Percentiles rank a stretch among this genome's conserved stretches.
Conservation (phyloP, 2,888 invertebrate genomes). For the Torymus texanus region DNA sequence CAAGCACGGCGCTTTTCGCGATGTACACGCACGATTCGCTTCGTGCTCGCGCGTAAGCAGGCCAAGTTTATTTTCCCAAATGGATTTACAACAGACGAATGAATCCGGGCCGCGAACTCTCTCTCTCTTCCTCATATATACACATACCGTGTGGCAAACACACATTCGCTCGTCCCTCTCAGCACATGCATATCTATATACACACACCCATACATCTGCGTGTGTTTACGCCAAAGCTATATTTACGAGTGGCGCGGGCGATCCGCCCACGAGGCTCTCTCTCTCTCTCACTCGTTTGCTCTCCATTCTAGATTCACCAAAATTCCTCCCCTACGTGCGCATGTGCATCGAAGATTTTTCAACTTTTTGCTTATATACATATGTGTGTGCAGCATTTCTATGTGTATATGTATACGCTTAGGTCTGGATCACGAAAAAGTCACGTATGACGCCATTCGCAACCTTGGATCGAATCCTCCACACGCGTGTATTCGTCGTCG, state of each 20-base stretch:
- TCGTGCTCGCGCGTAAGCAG: constrained; percentile 30
- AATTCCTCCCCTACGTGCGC: background rate
- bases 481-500: background rate
- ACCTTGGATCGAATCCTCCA: constrained; percentile 47
- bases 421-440: constrained; percentile 5
- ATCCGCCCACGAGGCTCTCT: constrained; percentile 49
- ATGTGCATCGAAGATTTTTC: too few relatives aligned
- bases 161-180: constrained; percentile 11
- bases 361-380: background rate
- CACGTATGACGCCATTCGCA: constrained; percentile 47
- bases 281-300: background rate
- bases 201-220: background rate
- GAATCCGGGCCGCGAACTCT: constrained; percentile 32
- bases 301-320: constrained; percentile 28
- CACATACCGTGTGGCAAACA: background rate
- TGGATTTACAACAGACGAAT: constrained; percentile 43
- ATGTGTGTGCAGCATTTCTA: background rate
- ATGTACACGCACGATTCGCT: background rate
- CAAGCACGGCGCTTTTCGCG: background rate
- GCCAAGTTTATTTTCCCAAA: constrained; percentile 51
- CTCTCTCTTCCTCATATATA: background rate
- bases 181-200: background rate
- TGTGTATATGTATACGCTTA: constrained; percentile 12
- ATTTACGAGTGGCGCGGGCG: constrained; percentile 53
- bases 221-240: constrained; percentile 56